Evolutionary conservation across 30 jellyfish, hydroid and myxozoan species (phyloP), one percentile per base, ranked within the genome.

Genomic region (Hydractinia echinata): DNA sequence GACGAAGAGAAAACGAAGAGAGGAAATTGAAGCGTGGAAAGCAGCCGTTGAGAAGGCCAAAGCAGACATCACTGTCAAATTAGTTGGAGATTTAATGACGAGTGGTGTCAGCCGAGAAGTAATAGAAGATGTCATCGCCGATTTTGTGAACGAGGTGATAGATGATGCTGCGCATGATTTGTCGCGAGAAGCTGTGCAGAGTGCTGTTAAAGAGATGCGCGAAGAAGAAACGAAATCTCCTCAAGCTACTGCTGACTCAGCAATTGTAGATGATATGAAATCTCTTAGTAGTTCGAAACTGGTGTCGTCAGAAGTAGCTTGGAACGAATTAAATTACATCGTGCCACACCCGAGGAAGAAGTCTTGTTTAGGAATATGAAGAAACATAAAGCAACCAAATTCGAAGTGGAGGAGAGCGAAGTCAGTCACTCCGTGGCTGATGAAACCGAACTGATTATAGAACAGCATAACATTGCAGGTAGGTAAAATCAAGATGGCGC

Each of bases 391-490:
- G 81, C 39, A 6, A 71, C 60, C 61, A 71, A 71, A 60, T 20
- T 71, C 51, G 81, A 71, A 4, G 52, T 71, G 10, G 81, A 71
- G 51, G 55, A 48, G 39, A n/a, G 60, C 61, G 81, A 71, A 15
- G 81, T 30, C 51, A 9, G 51, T 58, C 55, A 20, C 68, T 51
- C 85, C 18, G 76, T 54, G 11, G 85, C 11, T 20, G 85, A 77
- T 16, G 85, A 19, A 15, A 10, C 67, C 2, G 64, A 80, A 9
- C 39, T 80, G 66, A 55, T 84, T 15, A 53, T 84, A 48, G 83
- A 71, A n/a, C 51, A 51, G 6, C 20, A 68, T 10, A 80, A 80
- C 51, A 67, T 80, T 15, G 48, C 87, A 7, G 87, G 87, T 80
- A 61, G 67, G 66, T 50, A 21, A 13, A 7, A 13, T 58, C 15